These are phyloP conservation scores for Sebastes minor DNA, from an alignment of 2,797 vertebrate genomes.

Conservation along the genomic window DNA sequence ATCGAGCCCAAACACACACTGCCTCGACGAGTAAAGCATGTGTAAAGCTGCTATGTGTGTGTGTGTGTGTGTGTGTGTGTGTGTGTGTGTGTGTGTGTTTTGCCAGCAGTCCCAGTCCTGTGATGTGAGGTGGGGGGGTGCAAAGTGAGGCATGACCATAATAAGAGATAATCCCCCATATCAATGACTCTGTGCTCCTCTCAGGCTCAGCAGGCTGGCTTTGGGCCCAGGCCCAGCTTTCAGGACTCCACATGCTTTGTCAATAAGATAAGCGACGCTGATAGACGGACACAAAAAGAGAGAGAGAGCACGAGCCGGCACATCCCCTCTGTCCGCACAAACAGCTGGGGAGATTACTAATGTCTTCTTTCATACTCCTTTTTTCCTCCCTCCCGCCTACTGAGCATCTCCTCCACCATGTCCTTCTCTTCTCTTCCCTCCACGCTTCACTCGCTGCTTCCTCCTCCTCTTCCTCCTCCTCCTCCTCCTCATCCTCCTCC, in stretches of 20 bases:
- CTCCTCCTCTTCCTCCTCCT: slow-evolving; percentile 20
- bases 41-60: slow-evolving; percentile 13
- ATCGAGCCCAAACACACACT: slow-evolving; percentile 14
- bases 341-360: slow-evolving; percentile 70
- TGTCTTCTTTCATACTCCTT: slow-evolving; percentile 54
- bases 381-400: slow-evolving; percentile 29
- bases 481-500: neutral
- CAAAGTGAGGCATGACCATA: slow-evolving; percentile 66
- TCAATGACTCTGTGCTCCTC: slow-evolving; percentile 65
- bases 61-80: slow-evolving; percentile 24
- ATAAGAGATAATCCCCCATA: slow-evolving; percentile 76
- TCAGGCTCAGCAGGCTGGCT: slow-evolving; percentile 51
- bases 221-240: slow-evolving; percentile 48
- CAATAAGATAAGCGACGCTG: slow-evolving; percentile 74
- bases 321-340: slow-evolving; percentile 44
- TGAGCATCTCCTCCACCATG: slow-evolving; percentile 22
- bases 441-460: neutral
- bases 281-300: slow-evolving; percentile 64
- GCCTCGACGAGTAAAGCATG: slow-evolving; percentile 10
- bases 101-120: slow-evolving; percentile 8
- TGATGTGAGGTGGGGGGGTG: slow-evolving; percentile 44
- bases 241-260: slow-evolving; percentile 58
- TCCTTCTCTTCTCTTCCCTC: slow-evolving; percentile 24
- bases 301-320: slow-evolving; percentile 26
- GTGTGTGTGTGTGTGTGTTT: neutral